Evolutionary conservation across 2,113 vertebrate genomes (phyloP).

Genomic region (Lepidothrix coronata): DNA sequence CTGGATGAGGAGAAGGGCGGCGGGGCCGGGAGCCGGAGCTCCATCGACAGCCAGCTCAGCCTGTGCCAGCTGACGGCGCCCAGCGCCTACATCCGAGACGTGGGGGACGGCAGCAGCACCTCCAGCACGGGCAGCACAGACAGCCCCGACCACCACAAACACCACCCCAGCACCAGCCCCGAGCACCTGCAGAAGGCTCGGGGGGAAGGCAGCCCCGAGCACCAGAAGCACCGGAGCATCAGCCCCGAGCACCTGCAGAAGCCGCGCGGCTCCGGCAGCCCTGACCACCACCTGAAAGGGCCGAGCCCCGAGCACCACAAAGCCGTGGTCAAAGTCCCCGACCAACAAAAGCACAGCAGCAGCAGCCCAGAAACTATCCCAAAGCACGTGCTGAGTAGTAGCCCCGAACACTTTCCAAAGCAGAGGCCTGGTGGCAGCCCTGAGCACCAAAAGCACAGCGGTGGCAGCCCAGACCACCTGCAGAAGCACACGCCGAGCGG

Average conservation of each 20-base stretch:
- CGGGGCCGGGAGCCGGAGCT: constrained; percentile 83
- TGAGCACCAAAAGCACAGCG: constrained; percentile 76
- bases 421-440: constrained; percentile 81
- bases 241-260: constrained; percentile 87
- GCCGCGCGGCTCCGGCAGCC: constrained; percentile 70
- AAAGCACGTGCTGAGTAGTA: constrained; percentile 77
- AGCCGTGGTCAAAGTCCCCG: constrained; percentile 75
- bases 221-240: constrained; percentile 78
- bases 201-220: constrained; percentile 84
- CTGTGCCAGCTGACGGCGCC: constrained; percentile 80
- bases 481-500: constrained; percentile 79
- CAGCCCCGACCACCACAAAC: constrained; percentile 83
- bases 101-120: constrained; percentile 93
- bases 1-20: constrained; percentile 88
- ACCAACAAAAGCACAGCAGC: constrained; percentile 76
- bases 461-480: constrained; percentile 78
- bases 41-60: constrained; percentile 91
- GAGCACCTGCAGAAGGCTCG: constrained; percentile 83
- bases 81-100: constrained; percentile 80
- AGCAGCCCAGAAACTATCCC: constrained; percentile 80
- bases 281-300: constrained; percentile 82
- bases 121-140: constrained; percentile 87
- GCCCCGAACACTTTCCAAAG: constrained; percentile 87
- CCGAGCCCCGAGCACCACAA: constrained; percentile 86
- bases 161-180: constrained; percentile 73